phyloP scores from a whole-genome alignment of 2,113 vertebrate genomes.

The Lepisosteus oculatus region DNA sequence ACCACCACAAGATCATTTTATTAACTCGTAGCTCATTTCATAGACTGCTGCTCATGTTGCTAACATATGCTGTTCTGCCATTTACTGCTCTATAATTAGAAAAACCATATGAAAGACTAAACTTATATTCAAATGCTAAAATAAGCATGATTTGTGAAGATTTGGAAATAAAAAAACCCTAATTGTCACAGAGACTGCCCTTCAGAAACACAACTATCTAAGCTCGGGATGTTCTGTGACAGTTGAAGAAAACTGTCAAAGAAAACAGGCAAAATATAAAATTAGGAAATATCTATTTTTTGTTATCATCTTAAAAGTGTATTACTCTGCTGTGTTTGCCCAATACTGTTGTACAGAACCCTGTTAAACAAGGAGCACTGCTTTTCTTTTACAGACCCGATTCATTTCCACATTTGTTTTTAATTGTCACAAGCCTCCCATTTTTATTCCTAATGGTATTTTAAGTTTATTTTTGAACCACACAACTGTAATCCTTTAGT shows the following conservation, averaged over 20 bases:
- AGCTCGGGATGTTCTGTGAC: conserved; percentile 13
- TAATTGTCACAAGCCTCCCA: conserved; percentile 45
- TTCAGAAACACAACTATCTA: conserved; percentile 27
- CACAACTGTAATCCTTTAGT: conserved; percentile 53
- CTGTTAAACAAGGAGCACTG: conserved; percentile 29
- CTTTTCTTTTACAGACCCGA: conserved; percentile 29
- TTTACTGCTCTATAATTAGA: conserved; percentile 63
- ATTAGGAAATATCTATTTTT: conserved; percentile 25
- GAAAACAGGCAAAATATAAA: conserved; percentile 21
- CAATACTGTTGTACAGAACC: not conserved
- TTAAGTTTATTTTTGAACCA: conserved; percentile 50
- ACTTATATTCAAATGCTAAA: conserved; percentile 47
- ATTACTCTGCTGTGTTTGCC: conserved; percentile 23
- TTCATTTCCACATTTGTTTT: conserved; percentile 41
- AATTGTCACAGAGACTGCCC: conserved; percentile 31
- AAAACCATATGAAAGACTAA: conserved; percentile 60
- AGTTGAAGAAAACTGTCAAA: conserved; percentile 15
- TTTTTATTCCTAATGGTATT: conserved; percentile 39
- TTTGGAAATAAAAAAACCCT: conserved; percentile 32
- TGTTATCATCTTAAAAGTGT: conserved; percentile 16
- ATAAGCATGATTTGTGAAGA: conserved; percentile 54
- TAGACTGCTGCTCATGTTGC: conserved; percentile 67
- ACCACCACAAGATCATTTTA: conserved; percentile 60
- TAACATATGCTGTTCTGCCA: conserved; percentile 61
- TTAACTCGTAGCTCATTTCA: conserved; percentile 65